phyloP scores from a whole-genome alignment of 2,113 vertebrate genomes.

The Sardina pilchardus region DNA sequence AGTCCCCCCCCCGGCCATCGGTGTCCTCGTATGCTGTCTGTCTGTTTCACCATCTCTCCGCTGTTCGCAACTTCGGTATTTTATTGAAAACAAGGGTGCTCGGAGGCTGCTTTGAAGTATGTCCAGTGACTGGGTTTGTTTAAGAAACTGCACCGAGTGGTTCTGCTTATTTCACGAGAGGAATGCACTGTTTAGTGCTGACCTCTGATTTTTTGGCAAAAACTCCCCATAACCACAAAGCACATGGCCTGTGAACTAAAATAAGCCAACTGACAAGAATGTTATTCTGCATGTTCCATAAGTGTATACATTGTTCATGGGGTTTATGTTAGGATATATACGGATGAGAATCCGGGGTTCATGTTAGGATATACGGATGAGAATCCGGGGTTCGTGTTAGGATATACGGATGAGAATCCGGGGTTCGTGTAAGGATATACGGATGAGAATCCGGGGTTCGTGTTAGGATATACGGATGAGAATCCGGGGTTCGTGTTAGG shows the following conservation, averaged over 20 bases:
- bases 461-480: not conserved
- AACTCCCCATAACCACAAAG: constrained; percentile 13
- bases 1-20: not conserved
- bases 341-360: not conserved
- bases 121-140: constrained; percentile 42
- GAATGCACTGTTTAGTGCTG: constrained; percentile 43
- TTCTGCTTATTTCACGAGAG: constrained; percentile 44
- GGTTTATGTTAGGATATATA: too few relatives aligned
- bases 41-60: not conserved
- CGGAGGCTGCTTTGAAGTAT: constrained; percentile 24
- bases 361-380: not conserved
- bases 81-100: constrained; percentile 27
- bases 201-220: constrained; percentile 44
- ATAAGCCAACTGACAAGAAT: constrained; percentile 18
- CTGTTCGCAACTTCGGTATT: constrained; percentile 19
- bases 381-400: not conserved
- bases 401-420: not conserved
- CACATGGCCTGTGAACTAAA: constrained; percentile 9
- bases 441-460: not conserved
- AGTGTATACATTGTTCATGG: not conserved
- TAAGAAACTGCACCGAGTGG: constrained; percentile 30
- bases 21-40: constrained; percentile 18
- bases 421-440: not conserved
- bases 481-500: not conserved
- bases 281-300: not conserved